Percentiles rank a stretch among this genome's conserved stretches.
Evolutionary conservation across 2,113 vertebrate species (phyloP).

Genomic region (Neolamprologus variostigma): DNA sequence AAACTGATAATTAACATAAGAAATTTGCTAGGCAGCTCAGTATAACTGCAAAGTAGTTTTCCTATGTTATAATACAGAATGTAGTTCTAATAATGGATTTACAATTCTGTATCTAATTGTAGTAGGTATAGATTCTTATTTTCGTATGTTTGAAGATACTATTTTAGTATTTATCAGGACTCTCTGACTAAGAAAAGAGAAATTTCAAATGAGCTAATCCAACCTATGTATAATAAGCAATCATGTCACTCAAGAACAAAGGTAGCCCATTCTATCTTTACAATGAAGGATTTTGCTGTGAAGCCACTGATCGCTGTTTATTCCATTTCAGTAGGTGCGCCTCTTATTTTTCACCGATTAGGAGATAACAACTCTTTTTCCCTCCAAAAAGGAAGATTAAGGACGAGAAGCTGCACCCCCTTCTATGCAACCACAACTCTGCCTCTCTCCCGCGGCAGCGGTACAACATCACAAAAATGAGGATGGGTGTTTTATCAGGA

Average conservation of each 20-base stretch:
- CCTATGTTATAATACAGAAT: background rate
- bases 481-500: constrained; percentile 23
- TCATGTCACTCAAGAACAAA: constrained; percentile 34
- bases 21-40: background rate
- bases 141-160: background rate
- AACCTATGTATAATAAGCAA: background rate
- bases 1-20: constrained; percentile 33
- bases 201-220: constrained; percentile 7
- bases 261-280: background rate
- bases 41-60: background rate
- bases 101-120: background rate
- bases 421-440: background rate
- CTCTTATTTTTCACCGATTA: constrained; percentile 30
- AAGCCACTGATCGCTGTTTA: constrained; percentile 38
- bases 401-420: constrained; percentile 1
- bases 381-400: constrained; percentile 29
- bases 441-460: background rate
- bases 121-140: background rate
- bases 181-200: background rate
- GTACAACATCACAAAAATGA: background rate
- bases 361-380: constrained; percentile 31
- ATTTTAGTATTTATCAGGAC: constrained; percentile 1
- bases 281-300: constrained; percentile 22
- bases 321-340: constrained; percentile 24
- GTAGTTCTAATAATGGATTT: background rate